These are phyloP conservation scores for Myanophis thanlyinensis DNA, from an alignment of 2,113 vertebrate species.

Conservation along the genomic window DNA sequence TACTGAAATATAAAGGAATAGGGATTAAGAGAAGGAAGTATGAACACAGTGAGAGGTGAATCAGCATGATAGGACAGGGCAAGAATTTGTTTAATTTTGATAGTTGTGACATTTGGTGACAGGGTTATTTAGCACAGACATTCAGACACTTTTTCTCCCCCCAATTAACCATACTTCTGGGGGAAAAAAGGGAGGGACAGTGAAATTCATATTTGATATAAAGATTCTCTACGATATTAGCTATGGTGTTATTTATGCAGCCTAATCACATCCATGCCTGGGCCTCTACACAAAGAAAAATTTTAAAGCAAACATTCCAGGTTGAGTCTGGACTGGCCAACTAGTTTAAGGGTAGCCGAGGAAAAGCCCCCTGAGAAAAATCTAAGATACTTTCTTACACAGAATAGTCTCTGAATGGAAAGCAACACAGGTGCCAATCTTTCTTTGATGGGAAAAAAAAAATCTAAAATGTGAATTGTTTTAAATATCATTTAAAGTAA, in stretches of 20 bases:
- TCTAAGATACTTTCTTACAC: background rate
- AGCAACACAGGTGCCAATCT: background rate
- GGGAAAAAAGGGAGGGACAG: too few species aligned
- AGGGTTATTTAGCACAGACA: background rate
- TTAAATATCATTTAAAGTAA: background rate
- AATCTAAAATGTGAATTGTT: background rate
- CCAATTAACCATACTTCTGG: background rate
- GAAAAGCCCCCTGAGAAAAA: background rate
- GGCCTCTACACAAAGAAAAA: background rate
- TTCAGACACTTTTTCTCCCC: background rate
- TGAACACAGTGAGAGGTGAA: background rate
- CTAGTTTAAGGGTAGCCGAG: background rate
- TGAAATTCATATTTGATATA: background rate
- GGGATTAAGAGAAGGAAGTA: background rate
- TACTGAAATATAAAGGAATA: background rate
- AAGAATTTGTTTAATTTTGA: background rate
- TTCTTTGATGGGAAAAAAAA: background rate
- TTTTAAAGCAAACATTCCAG: background rate
- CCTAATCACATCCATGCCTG: background rate
- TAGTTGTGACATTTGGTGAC: background rate
- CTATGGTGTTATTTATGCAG: background rate
- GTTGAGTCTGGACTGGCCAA: background rate
- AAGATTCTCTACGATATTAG: background rate
- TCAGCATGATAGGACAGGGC: background rate
- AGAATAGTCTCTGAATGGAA: background rate